These are phyloP conservation scores for Heliopora coerulea DNA, from an alignment of 92 coral and sea anemone species.

Conservation along the genomic window DNA sequence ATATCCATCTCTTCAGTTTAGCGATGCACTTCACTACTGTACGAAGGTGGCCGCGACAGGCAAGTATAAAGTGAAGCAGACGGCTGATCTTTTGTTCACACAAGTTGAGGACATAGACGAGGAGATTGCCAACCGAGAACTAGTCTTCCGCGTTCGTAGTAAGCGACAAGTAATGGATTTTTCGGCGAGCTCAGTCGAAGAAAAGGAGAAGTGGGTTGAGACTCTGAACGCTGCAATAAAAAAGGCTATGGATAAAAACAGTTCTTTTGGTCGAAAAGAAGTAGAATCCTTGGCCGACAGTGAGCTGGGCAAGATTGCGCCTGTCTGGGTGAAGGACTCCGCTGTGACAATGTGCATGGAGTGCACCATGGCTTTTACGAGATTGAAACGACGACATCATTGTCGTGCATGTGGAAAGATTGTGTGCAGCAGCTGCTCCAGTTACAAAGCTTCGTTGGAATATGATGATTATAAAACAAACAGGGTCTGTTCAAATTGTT, in stretches of 20 bases:
- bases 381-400: slow-evolving; percentile 82
- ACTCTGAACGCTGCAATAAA: slow-evolving; percentile 52
- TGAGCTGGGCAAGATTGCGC: slow-evolving; percentile 91
- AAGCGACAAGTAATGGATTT: slow-evolving; percentile 86
- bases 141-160: slow-evolving; percentile 81
- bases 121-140: slow-evolving; percentile 63
- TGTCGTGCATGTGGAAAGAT: slow-evolving; percentile 97
- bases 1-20: slow-evolving; percentile 59
- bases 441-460: slow-evolving; percentile 69
- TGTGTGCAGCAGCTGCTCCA: slow-evolving; percentile 73
- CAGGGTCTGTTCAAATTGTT: slow-evolving; percentile 72
- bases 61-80: slow-evolving; percentile 80
- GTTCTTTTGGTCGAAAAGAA: slow-evolving; percentile 55
- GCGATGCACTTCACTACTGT: slow-evolving; percentile 78
- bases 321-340: slow-evolving; percentile 93
- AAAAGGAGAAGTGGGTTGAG: slow-evolving; percentile 64
- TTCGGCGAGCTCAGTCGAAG: slow-evolving; percentile 67
- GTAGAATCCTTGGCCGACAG: slow-evolving; percentile 50
- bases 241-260: slow-evolving; percentile 65
- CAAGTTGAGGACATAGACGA: slow-evolving; percentile 69
- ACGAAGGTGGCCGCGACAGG: slow-evolving; percentile 77
- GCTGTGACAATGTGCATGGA: slow-evolving; percentile 96
- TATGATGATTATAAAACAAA: slow-evolving; percentile 66
- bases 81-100: slow-evolving; percentile 77
- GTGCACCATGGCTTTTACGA: slow-evolving; percentile 79